A percentile compares a stretch with the other conserved stretches of the same genome.
Conservation (phyloP, 2,113 vertebrate genomes). For the Pardalotus punctatus region DNA sequence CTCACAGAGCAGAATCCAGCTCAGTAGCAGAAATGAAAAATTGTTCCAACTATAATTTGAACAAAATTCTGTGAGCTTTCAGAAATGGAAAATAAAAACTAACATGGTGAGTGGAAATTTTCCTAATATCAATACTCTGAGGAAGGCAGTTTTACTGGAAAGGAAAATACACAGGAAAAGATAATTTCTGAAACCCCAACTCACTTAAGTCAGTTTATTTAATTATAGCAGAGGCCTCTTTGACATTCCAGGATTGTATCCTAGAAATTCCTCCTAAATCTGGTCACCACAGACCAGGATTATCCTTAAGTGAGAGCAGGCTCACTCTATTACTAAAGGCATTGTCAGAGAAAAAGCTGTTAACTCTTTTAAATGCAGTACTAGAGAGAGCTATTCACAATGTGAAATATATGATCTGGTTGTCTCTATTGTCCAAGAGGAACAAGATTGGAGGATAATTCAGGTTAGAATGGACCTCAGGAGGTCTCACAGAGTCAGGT, state of each 20-base stretch:
- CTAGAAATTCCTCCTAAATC: neutral
- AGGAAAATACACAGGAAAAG: neutral
- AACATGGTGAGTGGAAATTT: neutral
- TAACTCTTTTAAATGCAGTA: neutral
- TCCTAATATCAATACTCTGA: neutral
- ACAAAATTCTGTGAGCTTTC: neutral
- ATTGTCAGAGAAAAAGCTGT: neutral
- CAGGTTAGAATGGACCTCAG: neutral
- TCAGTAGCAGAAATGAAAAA: neutral
- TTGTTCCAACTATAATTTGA: neutral
- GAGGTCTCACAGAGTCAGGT: neutral
- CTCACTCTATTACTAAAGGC: neutral
- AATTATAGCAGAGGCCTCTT: neutral
- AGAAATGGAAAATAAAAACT: neutral
- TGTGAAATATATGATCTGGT: neutral
- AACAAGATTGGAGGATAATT: neutral
- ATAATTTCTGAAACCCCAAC: neutral
- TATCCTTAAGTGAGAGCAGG: neutral
- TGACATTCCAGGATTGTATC: neutral
- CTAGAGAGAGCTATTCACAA: neutral
- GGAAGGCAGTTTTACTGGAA: neutral
- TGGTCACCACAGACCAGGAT: neutral
- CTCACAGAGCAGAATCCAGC: neutral
- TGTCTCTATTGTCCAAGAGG: neutral
- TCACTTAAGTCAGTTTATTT: neutral